Base-by-base conservation (phyloP, 2,113 vertebrate species). In the Serinus canaria region DNA sequence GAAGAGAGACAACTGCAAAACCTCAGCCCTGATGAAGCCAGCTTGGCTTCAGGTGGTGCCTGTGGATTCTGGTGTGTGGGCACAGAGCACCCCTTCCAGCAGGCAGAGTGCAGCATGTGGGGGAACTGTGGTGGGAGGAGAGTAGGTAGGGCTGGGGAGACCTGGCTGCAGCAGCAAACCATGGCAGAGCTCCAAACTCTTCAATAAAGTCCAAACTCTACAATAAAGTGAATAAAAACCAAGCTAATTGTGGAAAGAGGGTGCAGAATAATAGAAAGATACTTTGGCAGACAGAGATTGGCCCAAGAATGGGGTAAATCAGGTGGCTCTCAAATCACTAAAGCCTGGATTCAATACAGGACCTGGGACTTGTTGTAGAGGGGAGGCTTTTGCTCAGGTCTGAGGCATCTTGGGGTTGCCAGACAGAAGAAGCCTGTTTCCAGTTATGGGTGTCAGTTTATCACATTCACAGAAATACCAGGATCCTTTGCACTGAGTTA, bases 321-420 rank as follows among this genome's bases (percentile, higher is more conserved):
- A 15, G 43, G 6, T 15, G 27, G 25, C 3, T 80, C 9, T 70
- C 19, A 27, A 30, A 18, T 49, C 5, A 3, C 17, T 69, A 28
- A 81, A 94, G 30, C 22, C 35, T 11, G 28, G 63, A 46, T 73
- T 50, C 27, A 62, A 28, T 20, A 28, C 0, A 83, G 43, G 10
- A 39, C 0, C 0, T 13, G 18, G 25, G 44, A 63, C 3, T 17
- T 56, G 35, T 31, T 1, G 3, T 6, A 2, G 0, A 3, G 22
- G 33, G 24, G 15, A 69, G 50, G 39, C 39, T 55, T 1, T 44
- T 67, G 76, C 5, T 64, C 67, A 25, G 28, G 18, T 17, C 30
- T 53, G 70, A 82, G n/a, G 13, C 7, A 6, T 8, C 10, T 23
- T 37, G 37, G 33, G 3, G 4, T 50, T 70, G 28, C 4, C 62